phyloP scores from a whole-genome alignment of 2,113 vertebrate genomes.

The Nipponia nippon region DNA sequence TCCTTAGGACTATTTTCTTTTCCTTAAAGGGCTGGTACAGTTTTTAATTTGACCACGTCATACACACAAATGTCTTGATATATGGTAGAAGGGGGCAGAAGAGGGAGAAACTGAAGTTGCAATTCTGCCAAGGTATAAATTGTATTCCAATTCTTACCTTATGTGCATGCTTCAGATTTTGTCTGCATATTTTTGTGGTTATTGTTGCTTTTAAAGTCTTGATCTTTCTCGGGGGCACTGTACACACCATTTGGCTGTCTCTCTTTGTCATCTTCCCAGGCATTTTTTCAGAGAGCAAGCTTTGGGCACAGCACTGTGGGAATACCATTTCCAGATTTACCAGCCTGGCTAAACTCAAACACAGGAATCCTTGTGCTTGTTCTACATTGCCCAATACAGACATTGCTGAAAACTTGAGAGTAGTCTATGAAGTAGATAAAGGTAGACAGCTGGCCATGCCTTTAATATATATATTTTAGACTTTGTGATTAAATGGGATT shows the following conservation, averaged over 20 bases:
- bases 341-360: neutral
- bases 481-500: neutral
- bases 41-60: neutral
- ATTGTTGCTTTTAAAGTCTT: neutral
- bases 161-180: neutral
- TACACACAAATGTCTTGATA: neutral
- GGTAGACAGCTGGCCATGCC: neutral
- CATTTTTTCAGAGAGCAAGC: neutral
- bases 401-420: neutral
- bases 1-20: neutral
- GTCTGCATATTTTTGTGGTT: neutral
- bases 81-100: neutral
- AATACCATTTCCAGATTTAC: neutral
- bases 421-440: neutral
- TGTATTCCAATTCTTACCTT: neutral
- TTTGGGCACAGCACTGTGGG: neutral
- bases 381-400: fast-evolving
- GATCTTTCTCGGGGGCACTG: neutral
- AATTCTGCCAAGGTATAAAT: neutral
- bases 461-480: neutral
- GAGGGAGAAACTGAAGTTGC: neutral
- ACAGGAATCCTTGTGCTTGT: neutral
- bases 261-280: neutral
- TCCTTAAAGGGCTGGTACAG: neutral
- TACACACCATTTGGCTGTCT: neutral